Conservation (phyloP, 1,140 invertebrate species). For the Lordiphosa stackelbergi region DNA sequence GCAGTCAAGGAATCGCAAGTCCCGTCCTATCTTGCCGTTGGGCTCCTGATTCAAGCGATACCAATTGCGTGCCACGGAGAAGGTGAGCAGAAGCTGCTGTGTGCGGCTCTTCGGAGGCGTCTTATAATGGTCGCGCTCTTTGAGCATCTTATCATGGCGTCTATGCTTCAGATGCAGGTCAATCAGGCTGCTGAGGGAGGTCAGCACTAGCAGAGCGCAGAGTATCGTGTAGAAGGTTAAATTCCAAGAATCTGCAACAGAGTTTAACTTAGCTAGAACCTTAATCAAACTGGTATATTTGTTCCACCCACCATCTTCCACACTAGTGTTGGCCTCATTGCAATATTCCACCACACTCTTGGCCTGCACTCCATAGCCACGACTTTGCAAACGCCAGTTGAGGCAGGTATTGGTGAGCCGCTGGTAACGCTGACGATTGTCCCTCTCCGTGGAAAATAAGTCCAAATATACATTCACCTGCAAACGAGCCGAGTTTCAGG, state of each 20-base stretch:
- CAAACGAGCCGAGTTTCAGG: slow-evolving; percentile 6
- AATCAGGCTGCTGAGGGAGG: slow-evolving; percentile 48
- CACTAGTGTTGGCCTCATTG: slow-evolving; percentile 39
- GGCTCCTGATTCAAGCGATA: slow-evolving; percentile 68
- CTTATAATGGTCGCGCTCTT: slow-evolving; percentile 69
- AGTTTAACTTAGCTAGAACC: neutral
- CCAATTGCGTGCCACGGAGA: slow-evolving; percentile 73
- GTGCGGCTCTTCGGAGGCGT: slow-evolving; percentile 41
- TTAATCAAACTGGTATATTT: no score
- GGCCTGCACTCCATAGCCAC: slow-evolving; percentile 45
- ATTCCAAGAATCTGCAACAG: slow-evolving; percentile 52
- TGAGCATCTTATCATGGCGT: slow-evolving; percentile 65
- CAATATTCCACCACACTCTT: slow-evolving; percentile 71
- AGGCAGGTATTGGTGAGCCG: slow-evolving; percentile 58
- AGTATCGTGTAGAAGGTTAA: slow-evolving; percentile 53
- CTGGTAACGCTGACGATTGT: slow-evolving; percentile 53
- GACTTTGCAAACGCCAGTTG: slow-evolving; percentile 56
- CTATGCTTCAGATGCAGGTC: slow-evolving; percentile 61
- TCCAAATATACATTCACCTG: slow-evolving; percentile 68
- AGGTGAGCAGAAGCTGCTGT: slow-evolving; percentile 52
- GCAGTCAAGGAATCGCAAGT: slow-evolving; percentile 70
- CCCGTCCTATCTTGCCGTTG: slow-evolving; percentile 59
- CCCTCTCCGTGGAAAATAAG: slow-evolving; percentile 52
- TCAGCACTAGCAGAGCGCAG: slow-evolving; percentile 32
- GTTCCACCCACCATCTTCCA: slow-evolving; percentile 40